Conservation (phyloP, 2,888 invertebrate genomes). For the Nipponacmea schrenckii region DNA sequence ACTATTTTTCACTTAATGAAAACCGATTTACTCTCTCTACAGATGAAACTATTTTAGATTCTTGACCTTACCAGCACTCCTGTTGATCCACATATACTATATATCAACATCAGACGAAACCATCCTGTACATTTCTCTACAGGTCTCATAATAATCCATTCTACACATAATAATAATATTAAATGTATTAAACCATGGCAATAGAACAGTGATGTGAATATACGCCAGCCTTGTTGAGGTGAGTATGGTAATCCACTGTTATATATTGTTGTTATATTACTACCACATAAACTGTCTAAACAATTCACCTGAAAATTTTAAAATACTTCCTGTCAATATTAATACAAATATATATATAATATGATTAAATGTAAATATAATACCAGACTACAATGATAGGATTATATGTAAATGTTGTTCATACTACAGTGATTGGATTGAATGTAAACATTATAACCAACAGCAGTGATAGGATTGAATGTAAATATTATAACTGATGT, state of each 20-base stretch:
- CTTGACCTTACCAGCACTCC: conserved; percentile 44
- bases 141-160: conserved; percentile 43
- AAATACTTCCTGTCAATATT: not conserved
- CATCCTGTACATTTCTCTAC: conserved; percentile 53
- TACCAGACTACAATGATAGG: not conserved
- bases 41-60: too few relatives aligned
- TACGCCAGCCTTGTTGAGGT: conserved; percentile 54
- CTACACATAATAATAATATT: conserved; percentile 36
- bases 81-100: conserved; percentile 41
- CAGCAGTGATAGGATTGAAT: not conserved
- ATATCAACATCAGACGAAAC: conserved; percentile 48
- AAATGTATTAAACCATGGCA: conserved; percentile 51
- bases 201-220: conserved; percentile 44
- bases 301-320: conserved; percentile 48
- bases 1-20: too few relatives aligned
- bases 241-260: conserved; percentile 39
- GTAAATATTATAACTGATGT: not conserved
- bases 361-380: not conserved
- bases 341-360: not conserved
- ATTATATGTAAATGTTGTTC: not conserved
- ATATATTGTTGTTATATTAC: conserved; percentile 23
- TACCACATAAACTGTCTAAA: conserved; percentile 36
- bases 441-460: not conserved
- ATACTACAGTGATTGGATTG: not conserved
- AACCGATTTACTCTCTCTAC: too few relatives aligned